These are phyloP conservation scores for Megaleporinus macrocephalus DNA, from an alignment of 2,113 vertebrate species.

Conservation along the genomic window DNA sequence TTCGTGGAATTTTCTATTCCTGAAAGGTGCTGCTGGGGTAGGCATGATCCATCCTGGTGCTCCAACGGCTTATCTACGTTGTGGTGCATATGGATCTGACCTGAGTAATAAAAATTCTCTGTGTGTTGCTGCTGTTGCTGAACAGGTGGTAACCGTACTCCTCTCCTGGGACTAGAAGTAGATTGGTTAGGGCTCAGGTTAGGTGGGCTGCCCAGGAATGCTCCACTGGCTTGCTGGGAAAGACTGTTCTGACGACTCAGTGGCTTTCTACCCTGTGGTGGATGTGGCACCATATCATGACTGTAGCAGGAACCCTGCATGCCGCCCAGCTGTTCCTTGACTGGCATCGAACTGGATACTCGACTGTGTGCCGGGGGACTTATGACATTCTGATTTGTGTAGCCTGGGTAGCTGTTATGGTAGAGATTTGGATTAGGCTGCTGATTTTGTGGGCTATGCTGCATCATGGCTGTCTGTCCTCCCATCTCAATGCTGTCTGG, in stretches of 20 bases:
- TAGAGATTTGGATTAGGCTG: slow-evolving; percentile 71
- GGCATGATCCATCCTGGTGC: slow-evolving; percentile 71
- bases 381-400: slow-evolving; percentile 77
- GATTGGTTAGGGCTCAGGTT: slow-evolving; percentile 78
- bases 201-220: slow-evolving; percentile 72
- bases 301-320: slow-evolving; percentile 76
- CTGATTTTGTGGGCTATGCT: slow-evolving; percentile 74
- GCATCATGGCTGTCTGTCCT: slow-evolving; percentile 74
- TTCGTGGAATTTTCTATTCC: slow-evolving; percentile 69
- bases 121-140: slow-evolving; percentile 70
- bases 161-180: slow-evolving; percentile 65
- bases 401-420: slow-evolving; percentile 67
- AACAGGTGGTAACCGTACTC: slow-evolving; percentile 74
- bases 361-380: slow-evolving; percentile 67
- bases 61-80: slow-evolving; percentile 75
- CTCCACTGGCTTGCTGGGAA: slow-evolving; percentile 69
- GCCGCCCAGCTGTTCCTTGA: slow-evolving; percentile 74
- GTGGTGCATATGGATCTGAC: slow-evolving; percentile 77
- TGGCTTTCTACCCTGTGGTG: slow-evolving; percentile 79
- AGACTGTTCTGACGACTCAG: slow-evolving; percentile 77
- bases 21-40: slow-evolving; percentile 70
- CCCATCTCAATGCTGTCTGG: slow-evolving; percentile 71
- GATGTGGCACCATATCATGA: slow-evolving; percentile 81
- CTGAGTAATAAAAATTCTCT: slow-evolving; percentile 76
- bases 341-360: slow-evolving; percentile 62